Percentiles rank a stretch among this genome's conserved stretches.
Evolutionary conservation across 2,888 invertebrate species (phyloP).

Genomic region (Dinocampus coccinellae): DNA sequence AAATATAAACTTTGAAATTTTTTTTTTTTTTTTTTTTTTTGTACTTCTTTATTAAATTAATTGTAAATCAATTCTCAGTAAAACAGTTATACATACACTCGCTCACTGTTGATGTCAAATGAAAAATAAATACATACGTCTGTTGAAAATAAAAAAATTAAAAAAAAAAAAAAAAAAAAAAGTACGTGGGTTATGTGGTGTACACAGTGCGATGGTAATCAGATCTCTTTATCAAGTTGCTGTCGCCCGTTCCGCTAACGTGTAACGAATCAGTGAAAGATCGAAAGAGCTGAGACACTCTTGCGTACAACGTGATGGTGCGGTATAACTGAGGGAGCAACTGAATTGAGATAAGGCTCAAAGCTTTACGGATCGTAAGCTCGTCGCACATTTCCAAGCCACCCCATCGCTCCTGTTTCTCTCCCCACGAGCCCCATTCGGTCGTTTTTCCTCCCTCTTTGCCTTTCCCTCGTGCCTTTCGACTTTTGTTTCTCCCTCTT

Average conservation of each 20-base stretch:
- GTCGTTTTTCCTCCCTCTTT: background rate
- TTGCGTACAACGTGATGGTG: slow-evolving; percentile 10
- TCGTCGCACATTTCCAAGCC: slow-evolving; percentile 27
- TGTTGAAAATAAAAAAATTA: background rate
- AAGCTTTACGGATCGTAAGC: slow-evolving; percentile 38
- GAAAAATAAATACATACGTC: background rate
- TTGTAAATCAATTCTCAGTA: background rate
- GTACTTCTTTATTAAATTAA: background rate
- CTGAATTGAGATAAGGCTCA: slow-evolving; percentile 44
- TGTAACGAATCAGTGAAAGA: slow-evolving; percentile 14
- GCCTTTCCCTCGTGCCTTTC: background rate
- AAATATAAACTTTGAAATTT: background rate
- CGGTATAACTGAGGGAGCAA: slow-evolving; percentile 25
- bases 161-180: background rate
- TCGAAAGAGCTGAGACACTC: slow-evolving; percentile 23
- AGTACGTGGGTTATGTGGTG: background rate
- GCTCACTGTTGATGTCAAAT: background rate
- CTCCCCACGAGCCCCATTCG: too few species aligned
- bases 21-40: background rate
- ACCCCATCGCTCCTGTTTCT: slow-evolving; percentile 33
- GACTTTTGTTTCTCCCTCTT: background rate
- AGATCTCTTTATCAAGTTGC: slow-evolving; percentile 22
- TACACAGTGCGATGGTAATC: background rate
- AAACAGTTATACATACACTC: background rate
- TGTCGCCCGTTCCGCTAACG: background rate